A percentile compares a stretch with the other conserved stretches of the same genome.
Conservation (phyloP, 2,888 invertebrate species). For the Pterobdella sp. region DNA sequence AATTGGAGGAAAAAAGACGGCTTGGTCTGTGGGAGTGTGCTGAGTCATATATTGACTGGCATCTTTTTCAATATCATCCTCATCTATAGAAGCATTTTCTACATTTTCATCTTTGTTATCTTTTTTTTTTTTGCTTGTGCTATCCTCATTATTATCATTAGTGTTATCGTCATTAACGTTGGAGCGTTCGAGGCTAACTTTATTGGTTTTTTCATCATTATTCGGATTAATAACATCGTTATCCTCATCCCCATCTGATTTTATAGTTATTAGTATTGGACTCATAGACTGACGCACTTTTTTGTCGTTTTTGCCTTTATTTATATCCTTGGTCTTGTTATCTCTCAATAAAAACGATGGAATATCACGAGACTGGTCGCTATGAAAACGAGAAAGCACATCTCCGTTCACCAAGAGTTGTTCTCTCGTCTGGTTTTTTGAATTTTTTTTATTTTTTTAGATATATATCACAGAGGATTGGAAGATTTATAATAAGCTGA, state of each 20-base stretch:
- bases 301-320: not conserved
- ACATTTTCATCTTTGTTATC: not conserved
- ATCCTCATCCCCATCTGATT: not conserved
- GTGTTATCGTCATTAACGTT: not conserved
- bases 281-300: not conserved
- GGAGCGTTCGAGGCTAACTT: not conserved
- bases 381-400: conserved; percentile 1
- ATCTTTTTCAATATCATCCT: too few species aligned
- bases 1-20: not conserved
- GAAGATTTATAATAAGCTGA: not conserved
- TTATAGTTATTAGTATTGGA: not conserved
- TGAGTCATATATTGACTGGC: too few species aligned
- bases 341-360: conserved; percentile 7
- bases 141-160: not conserved
- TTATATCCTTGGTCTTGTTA: not conserved
- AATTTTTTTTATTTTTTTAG: not conserved
- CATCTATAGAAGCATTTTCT: too few species aligned
- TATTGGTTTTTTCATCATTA: not conserved
- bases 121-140: not conserved
- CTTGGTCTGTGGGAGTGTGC: not conserved
- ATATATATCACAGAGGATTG: not conserved
- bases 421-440: not conserved
- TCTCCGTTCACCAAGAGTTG: conserved; percentile 6
- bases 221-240: not conserved
- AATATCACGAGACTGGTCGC: conserved; percentile 1